Conservation (phyloP, 2,888 invertebrate genomes). For the Acronicta psi region DNA sequence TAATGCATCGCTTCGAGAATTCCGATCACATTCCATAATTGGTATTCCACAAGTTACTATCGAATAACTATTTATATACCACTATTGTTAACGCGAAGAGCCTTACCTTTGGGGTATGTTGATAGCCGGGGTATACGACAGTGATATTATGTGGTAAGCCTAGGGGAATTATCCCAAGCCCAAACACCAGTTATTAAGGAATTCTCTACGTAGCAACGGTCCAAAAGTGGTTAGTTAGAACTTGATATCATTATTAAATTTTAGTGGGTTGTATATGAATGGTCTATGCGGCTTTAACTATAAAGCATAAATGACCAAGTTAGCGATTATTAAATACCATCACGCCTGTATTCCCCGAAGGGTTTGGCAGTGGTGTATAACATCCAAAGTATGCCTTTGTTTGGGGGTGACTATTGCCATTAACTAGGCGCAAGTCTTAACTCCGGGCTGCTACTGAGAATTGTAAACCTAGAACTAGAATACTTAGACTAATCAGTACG, state of each 20-base stretch:
- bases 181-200: slow-evolving; percentile 10
- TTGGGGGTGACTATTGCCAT: no score
- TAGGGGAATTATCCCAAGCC: not conserved
- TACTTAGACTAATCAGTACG: no score
- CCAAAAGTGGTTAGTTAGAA: slow-evolving; percentile 2
- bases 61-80: slow-evolving; percentile 36
- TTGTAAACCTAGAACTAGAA: no score
- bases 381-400: no score
- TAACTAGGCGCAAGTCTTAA: no score
- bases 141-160: slow-evolving; percentile 16
- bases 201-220: not conserved
- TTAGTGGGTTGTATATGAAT: not conserved
- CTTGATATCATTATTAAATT: not conserved
- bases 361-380: no score
- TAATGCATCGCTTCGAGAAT: slow-evolving; percentile 16
- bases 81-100: slow-evolving; percentile 23
- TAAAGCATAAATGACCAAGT: no score
- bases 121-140: slow-evolving; percentile 7
- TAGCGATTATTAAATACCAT: no score
- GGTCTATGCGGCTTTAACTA: not conserved
- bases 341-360: no score
- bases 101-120: not conserved
- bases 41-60: slow-evolving; percentile 47
- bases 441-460: no score
- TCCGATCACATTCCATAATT: slow-evolving; percentile 43